Evolutionary conservation across 1,140 invertebrate species (phyloP).

Genomic region (Drosophila serrata): DNA sequence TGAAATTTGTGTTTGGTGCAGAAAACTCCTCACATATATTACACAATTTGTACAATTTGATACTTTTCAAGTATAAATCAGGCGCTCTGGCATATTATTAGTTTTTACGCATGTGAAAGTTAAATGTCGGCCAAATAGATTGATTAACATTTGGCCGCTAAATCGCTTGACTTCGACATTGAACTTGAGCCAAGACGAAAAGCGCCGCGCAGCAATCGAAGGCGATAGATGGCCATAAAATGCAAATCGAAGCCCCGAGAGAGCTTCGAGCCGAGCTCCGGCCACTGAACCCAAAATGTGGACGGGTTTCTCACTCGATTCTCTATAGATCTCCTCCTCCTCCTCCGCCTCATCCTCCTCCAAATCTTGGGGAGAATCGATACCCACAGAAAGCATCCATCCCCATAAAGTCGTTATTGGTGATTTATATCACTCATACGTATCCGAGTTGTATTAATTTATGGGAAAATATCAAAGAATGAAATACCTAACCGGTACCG

Average conservation of each 20-base stretch:
- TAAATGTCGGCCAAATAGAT: slow-evolving; percentile 27
- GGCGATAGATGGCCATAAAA: slow-evolving; percentile 57
- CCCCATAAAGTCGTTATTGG: slow-evolving; percentile 5
- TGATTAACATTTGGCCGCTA: slow-evolving; percentile 41
- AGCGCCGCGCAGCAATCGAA: slow-evolving; percentile 36
- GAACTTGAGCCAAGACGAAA: slow-evolving; percentile 67
- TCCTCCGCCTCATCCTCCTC: background rate
- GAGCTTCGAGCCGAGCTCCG: background rate
- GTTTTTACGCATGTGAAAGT: slow-evolving; percentile 22
- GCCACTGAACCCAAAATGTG: slow-evolving; percentile 49
- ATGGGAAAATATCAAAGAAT: background rate
- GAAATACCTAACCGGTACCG: background rate
- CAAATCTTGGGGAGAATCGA: background rate
- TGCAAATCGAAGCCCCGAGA: slow-evolving; percentile 56
- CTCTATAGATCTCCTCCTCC: slow-evolving; percentile 4
- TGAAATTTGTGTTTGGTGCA: background rate
- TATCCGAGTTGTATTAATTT: background rate
- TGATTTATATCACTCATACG: slow-evolving; percentile 20
- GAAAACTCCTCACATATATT: too few relatives aligned
- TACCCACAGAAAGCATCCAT: background rate
- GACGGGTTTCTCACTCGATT: background rate
- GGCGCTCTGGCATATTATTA: background rate
- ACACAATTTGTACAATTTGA: background rate
- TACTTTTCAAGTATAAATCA: background rate
- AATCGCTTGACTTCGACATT: slow-evolving; percentile 54